Conservation (phyloP, 2,888 invertebrate species). For the Pimpla rufipes region DNA sequence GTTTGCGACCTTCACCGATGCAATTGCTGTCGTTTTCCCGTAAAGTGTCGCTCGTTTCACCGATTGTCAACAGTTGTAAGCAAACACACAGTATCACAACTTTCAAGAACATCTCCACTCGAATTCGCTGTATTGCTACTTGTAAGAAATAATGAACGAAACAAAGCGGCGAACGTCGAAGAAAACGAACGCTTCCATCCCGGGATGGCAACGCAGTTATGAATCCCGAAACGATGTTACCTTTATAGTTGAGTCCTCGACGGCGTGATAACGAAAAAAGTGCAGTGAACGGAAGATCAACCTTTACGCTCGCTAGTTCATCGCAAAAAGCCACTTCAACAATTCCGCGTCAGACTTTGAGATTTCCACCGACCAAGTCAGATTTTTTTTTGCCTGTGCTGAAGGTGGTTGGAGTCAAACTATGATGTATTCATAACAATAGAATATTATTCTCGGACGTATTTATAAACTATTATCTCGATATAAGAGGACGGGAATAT, state of each 20-base stretch:
- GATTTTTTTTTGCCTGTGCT: neutral
- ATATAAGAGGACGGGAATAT: constrained; percentile 10
- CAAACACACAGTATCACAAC: constrained; percentile 32
- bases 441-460: constrained; percentile 41
- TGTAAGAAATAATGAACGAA: neutral
- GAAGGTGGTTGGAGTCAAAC: no score
- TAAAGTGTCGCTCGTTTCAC: neutral
- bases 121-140: neutral
- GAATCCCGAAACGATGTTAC: constrained; percentile 42
- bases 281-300: constrained; percentile 29
- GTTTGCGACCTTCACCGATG: neutral
- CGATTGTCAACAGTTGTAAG: constrained; percentile 30
- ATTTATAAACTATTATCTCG: constrained; percentile 22
- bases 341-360: neutral
- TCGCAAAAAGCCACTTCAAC: constrained; percentile 5
- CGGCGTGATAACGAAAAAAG: constrained; percentile 34
- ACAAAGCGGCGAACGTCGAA: neutral
- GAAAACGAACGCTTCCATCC: constrained; percentile 50
- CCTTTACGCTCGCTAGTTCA: constrained; percentile 39
- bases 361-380: neutral
- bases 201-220: constrained; percentile 39
- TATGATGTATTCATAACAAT: neutral
- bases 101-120: constrained; percentile 43
- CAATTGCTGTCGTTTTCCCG: neutral
- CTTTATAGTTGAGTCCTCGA: constrained; percentile 38